Conservation (phyloP, 1,140 invertebrate species). For the Drosophila aff. region DNA sequence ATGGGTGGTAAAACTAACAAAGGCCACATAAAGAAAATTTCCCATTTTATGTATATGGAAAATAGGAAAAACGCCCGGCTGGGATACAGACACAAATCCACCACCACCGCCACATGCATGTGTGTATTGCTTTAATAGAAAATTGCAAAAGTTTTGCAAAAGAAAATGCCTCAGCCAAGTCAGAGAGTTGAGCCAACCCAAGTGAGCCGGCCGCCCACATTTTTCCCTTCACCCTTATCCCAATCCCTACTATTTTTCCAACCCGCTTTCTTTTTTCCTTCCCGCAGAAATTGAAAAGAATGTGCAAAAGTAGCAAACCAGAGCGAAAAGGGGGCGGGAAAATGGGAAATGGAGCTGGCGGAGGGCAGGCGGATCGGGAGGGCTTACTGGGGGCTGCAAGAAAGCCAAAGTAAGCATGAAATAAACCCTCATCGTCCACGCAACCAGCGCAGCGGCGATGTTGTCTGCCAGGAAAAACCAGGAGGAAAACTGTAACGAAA, state of each 20-base stretch:
- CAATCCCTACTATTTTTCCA: background rate
- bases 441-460: conserved; percentile 29
- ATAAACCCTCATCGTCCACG: conserved; percentile 78
- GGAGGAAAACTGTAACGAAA: conserved; percentile 12
- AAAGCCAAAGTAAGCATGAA: conserved; percentile 80
- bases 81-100: conserved; percentile 55
- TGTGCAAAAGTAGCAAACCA: conserved; percentile 80
- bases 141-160: conserved; percentile 83
- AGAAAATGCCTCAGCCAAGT: conserved; percentile 78
- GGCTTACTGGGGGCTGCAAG: conserved; percentile 51
- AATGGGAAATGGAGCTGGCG: conserved; percentile 14
- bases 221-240: conserved; percentile 5
- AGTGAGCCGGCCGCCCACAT: conserved; percentile 26
- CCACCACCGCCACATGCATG: conserved; percentile 32
- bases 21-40: conserved; percentile 82
- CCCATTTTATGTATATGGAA: conserved; percentile 78
- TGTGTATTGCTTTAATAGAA: conserved; percentile 84
- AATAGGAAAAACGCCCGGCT: conserved; percentile 34
- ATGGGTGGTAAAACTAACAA: conserved; percentile 75
- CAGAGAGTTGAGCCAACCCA: conserved; percentile 62
- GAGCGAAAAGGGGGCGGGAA: conserved; percentile 20
- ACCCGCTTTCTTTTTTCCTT: conserved; percentile 13
- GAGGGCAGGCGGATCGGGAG: conserved; percentile 30
- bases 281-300: conserved; percentile 78
- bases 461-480: conserved; percentile 60